A percentile compares a stretch with the other conserved stretches of the same genome.
Conservation (phyloP, 2,888 invertebrate species). For the Eretmocerus hayati region DNA sequence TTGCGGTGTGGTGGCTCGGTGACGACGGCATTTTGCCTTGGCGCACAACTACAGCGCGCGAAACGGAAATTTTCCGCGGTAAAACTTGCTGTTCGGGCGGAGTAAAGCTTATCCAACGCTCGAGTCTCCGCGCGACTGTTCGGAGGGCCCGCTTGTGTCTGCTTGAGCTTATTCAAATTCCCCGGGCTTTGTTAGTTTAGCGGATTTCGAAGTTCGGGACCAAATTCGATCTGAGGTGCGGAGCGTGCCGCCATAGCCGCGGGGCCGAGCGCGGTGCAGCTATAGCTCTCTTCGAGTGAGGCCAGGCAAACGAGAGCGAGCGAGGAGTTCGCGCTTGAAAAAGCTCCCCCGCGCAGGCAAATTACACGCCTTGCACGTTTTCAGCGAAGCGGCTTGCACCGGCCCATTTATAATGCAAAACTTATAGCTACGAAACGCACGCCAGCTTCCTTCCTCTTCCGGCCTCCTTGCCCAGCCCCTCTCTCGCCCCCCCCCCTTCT, state of each 20-base stretch:
- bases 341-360: conserved; percentile 1
- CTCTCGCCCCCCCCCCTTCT: not conserved
- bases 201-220: conserved; percentile 23
- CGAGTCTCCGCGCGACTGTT: not conserved
- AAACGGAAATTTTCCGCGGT: not conserved
- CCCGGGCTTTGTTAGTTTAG: conserved; percentile 30
- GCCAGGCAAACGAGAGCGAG: not conserved
- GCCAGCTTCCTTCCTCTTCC: not conserved
- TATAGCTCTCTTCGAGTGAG: too few species aligned
- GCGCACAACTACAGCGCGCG: too few species aligned
- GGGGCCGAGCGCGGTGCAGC: too few species aligned
- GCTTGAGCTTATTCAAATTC: conserved; percentile 24
- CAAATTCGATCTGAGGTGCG: conserved; percentile 12
- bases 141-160: not conserved
- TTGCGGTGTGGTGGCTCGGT: too few species aligned
- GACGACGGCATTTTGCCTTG: too few species aligned
- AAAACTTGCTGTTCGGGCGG: not conserved
- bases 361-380: conserved; percentile 13
- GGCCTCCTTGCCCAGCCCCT: not conserved
- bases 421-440: conserved; percentile 5
- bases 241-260: too few species aligned
- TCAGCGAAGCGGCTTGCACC: not conserved
- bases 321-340: not conserved
- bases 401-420: conserved; percentile 17
- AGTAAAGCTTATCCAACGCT: not conserved